Percentiles rank a stretch among this genome's conserved stretches.
Evolutionary conservation across 2,797 vertebrate genomes (phyloP).

Genomic region (Columba guinea): DNA sequence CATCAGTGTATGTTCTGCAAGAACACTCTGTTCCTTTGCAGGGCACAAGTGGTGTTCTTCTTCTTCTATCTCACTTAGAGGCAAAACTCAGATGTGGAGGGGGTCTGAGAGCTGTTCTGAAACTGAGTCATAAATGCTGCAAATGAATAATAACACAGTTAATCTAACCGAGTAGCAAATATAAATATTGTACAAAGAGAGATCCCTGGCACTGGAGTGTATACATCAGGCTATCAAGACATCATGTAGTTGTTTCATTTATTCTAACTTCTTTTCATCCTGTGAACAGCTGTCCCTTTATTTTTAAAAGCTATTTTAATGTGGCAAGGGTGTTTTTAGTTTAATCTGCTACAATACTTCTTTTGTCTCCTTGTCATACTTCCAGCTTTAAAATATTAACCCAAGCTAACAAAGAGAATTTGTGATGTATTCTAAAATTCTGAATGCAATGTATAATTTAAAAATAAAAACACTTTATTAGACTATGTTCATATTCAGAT

Average conservation of each 20-base stretch:
- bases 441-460: conserved; percentile 28
- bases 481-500: conserved; percentile 63
- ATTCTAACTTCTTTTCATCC: conserved; percentile 11
- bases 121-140: neutral
- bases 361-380: conserved; percentile 33
- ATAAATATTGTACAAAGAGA: conserved; percentile 22
- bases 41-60: neutral
- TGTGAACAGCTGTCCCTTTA: neutral
- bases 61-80: neutral
- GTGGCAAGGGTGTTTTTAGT: neutral
- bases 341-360: conserved; percentile 26
- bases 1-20: neutral
- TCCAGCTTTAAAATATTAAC: conserved; percentile 50
- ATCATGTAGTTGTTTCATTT: neutral
- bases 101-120: conserved; percentile 23
- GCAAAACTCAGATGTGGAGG: conserved; percentile 16
- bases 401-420: conserved; percentile 40
- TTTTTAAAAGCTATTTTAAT: conserved; percentile 31
- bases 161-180: conserved; percentile 52
- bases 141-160: neutral
- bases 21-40: neutral
- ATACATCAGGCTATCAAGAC: neutral
- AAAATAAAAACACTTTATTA: conserved; percentile 59
- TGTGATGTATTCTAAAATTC: conserved; percentile 16
- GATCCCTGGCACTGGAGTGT: neutral